phyloP scores from a whole-genome alignment of 1,140 invertebrate species.

The Mamestra configurata region DNA sequence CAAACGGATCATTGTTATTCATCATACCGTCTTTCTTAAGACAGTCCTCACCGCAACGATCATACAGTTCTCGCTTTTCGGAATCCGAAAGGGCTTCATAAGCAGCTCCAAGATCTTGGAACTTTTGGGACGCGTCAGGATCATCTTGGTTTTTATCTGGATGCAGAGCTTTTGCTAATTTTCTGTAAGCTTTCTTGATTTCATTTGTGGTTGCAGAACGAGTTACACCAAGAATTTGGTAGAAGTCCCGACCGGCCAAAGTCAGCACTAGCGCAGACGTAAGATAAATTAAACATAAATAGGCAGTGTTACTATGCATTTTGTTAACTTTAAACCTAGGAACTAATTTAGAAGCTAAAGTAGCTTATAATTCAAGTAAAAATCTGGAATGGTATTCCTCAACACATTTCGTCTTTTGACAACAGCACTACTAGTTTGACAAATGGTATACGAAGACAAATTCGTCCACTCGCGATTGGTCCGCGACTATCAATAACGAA shows the following conservation, averaged over 20 bases:
- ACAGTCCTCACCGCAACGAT: conserved; percentile 98
- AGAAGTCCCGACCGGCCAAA: conserved; percentile 94
- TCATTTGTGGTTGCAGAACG: conserved; percentile 96
- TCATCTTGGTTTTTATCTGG: conserved; percentile 99
- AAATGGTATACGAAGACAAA: conserved; percentile 69
- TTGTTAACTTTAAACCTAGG: conserved; percentile 69
- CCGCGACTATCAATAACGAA: neutral
- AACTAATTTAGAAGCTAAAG: conserved; percentile 62
- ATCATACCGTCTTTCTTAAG: conserved; percentile 98
- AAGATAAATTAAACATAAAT: conserved; percentile 77
- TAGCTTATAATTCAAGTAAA: conserved; percentile 49
- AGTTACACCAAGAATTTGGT: conserved; percentile 96
- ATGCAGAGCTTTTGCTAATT: conserved; percentile 98
- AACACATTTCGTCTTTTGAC: conserved; percentile 78
- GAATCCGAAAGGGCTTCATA: conserved; percentile 98
- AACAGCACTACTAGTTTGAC: conserved; percentile 62
- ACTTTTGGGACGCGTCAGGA: conserved; percentile 96
- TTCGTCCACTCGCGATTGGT: conserved; percentile 79
- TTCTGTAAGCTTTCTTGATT: conserved; percentile 99
- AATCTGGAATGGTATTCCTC: conserved; percentile 56
- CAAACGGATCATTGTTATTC: conserved; percentile 94
- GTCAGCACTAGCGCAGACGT: conserved; percentile 73
- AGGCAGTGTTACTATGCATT: conserved; percentile 76
- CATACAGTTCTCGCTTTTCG: conserved; percentile 98
- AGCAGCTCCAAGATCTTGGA: conserved; percentile 98